Evolutionary conservation across 2,797 vertebrate genomes (phyloP), one percentile per base, ranked within the genome.

Genomic region (Pseudochirops corinnae): DNA sequence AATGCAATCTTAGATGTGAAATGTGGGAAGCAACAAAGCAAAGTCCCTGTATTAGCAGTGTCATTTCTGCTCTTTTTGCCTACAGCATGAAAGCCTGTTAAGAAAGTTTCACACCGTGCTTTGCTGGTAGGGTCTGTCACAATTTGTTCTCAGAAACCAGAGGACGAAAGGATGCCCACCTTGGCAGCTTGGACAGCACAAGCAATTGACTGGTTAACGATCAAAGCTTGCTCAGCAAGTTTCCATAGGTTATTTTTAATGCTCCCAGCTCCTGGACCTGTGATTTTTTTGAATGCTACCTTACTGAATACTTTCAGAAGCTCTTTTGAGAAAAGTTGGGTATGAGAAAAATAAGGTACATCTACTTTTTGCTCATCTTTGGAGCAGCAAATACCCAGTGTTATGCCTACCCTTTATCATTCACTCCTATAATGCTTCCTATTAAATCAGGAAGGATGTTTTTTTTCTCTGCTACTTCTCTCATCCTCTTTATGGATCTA

Each of bases 221-320:
- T 92, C 96, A 97, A 96, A 96, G 91, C 90, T 57, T 31, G 87
- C 0, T 1, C 87, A 11, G 0, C 4, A 96, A 91, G 95, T 87
- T 0, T 94, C 55, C 87, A 96, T 60, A 93, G 94, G 95, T 97
- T 94, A 97, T 97, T 97, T 98, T 93, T 96, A 97, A 55, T 46
- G 0, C 56, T 62, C 67, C 0, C 0, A 90, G 58, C 55, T 53
- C 93, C 90, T 96, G 1, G 52, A 91, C 57, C 92, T 95, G 58
- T 46, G 91, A 52, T 96, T 96, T 50, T 91, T 74, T 93, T 91
- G 2, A 97, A 95, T 53, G 10, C 90, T 93, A 94, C 96, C 97
- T 97, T 95, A 92, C 26, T 26, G 52, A 90, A 90, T 94, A 90
- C 5, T 96, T 94, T 96, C 87, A 96, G 39, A 92, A 96, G 31